phyloP scores from a whole-genome alignment of 2,888 invertebrate species.

The Cryptocheilus praepositus region DNA sequence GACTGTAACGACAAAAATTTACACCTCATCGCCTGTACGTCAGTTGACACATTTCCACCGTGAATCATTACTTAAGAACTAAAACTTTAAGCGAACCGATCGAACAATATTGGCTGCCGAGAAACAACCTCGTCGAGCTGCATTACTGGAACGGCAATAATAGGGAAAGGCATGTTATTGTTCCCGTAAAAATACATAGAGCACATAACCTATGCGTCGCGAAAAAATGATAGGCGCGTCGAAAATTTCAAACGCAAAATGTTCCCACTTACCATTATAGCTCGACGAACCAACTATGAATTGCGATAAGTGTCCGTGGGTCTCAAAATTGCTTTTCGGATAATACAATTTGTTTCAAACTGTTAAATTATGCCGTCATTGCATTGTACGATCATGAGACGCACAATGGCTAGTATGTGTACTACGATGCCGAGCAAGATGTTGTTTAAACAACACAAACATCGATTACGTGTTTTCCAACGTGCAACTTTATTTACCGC shows the following conservation, averaged over 20 bases:
- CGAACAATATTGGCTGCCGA: too few relatives aligned
- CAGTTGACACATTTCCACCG: neutral
- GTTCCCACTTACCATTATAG: slow-evolving; percentile 37
- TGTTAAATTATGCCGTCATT: slow-evolving; percentile 33
- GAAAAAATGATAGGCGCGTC: neutral
- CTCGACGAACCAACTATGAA: slow-evolving; percentile 15
- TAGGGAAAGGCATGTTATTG: neutral
- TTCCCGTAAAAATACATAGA: neutral
- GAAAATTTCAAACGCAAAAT: neutral
- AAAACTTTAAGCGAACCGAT: neutral
- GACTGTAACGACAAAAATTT: slow-evolving; percentile 78
- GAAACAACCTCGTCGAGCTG: too few relatives aligned
- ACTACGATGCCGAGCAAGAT: neutral
- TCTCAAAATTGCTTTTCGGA: slow-evolving; percentile 27
- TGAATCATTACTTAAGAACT: neutral
- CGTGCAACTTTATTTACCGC: too few relatives aligned
- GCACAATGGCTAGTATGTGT: neutral
- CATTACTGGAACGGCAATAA: too few relatives aligned
- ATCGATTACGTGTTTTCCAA: too few relatives aligned
- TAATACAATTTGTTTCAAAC: slow-evolving; percentile 27
- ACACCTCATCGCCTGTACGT: neutral
- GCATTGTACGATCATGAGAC: slow-evolving; percentile 36
- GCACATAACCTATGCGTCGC: slow-evolving; percentile 29
- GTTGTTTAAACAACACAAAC: too few relatives aligned
- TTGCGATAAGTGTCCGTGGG: neutral